Conservation (phyloP, 2,113 vertebrate genomes). For the Oreotrochilus melanogaster region DNA sequence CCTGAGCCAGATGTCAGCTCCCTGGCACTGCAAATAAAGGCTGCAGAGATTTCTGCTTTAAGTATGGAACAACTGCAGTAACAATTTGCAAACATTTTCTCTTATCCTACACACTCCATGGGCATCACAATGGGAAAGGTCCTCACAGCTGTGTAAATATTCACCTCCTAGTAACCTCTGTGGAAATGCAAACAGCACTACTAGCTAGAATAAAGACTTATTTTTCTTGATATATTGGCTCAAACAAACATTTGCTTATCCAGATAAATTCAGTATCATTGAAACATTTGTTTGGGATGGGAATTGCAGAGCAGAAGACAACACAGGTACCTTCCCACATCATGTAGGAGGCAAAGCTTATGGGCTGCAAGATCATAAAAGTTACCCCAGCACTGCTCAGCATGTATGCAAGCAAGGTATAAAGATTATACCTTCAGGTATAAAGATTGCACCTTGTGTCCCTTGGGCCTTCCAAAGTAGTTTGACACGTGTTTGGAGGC, state of each 20-base stretch:
- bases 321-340: background rate
- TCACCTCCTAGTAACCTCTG: background rate
- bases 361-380: rapidly evolving
- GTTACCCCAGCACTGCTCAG: background rate
- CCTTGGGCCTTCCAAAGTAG: background rate
- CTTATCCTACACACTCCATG: rapidly evolving
- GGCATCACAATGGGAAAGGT: rapidly evolving
- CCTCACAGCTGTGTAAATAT: background rate
- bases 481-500: background rate
- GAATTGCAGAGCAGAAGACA: background rate
- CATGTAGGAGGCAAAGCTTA: rapidly evolving
- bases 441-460: background rate
- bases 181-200: rapidly evolving
- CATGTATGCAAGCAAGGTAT: rapidly evolving
- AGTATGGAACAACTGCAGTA: rapidly evolving
- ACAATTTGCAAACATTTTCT: rapidly evolving
- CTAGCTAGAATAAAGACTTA: background rate
- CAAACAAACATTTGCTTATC: background rate
- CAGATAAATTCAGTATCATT: background rate
- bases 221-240: background rate
- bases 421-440: background rate
- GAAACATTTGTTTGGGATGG: background rate
- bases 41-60: background rate
- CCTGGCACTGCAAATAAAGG: background rate
- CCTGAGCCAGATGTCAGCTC: rapidly evolving